Percentiles rank a stretch among this genome's conserved stretches.
Conservation (phyloP, 2,113 vertebrate genomes). For the Malurus elegans region DNA sequence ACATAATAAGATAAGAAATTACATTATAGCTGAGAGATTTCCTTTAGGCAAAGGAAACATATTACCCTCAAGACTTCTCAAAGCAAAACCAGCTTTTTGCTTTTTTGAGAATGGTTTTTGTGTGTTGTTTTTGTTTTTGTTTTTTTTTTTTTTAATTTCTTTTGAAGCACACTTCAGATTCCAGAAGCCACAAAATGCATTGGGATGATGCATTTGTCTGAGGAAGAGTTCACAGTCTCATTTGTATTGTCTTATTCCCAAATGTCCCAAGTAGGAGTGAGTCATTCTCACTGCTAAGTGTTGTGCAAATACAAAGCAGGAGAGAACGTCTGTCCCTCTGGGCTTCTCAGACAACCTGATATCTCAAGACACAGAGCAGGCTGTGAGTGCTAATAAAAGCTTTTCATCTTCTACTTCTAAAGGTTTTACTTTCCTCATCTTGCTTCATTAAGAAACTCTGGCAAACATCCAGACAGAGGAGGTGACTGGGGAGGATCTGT, state of each 20-base stretch:
- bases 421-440: neutral
- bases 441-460: neutral
- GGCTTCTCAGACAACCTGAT: neutral
- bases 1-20: constrained; percentile 15
- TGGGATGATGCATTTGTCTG: neutral
- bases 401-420: neutral
- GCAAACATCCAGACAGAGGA: neutral
- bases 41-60: neutral
- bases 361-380: neutral
- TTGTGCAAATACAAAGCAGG: neutral
- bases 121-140: neutral
- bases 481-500: neutral
- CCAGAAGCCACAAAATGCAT: neutral
- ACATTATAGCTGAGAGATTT: neutral
- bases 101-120: neutral
- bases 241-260: neutral
- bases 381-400: neutral
- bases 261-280: neutral
- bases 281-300: neutral
- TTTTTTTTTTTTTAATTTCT: neutral
- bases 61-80: constrained; percentile 6
- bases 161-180: neutral
- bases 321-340: neutral
- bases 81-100: neutral
- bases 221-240: neutral